phyloP scores from a whole-genome alignment of 1,140 invertebrate species.

The Stenopsyche tienmushanensis region DNA sequence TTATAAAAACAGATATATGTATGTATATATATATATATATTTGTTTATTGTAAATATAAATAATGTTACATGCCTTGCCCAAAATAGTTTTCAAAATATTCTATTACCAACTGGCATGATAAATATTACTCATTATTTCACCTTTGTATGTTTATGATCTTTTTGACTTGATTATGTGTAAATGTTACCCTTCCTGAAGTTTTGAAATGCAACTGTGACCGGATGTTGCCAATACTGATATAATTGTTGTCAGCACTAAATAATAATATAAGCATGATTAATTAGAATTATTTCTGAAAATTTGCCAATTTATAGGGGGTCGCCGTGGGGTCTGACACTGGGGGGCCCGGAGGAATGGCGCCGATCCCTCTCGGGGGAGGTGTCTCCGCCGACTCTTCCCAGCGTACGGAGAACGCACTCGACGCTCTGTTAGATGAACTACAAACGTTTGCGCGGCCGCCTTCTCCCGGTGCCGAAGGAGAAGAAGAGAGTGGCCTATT shows the following conservation, averaged over 20 bases:
- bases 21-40: constrained; percentile 20
- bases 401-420: constrained; percentile 89
- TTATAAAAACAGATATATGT: constrained; percentile 23
- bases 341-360: constrained; percentile 66
- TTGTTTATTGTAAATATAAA: constrained; percentile 22
- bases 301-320: constrained; percentile 24
- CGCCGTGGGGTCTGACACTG: constrained; percentile 49
- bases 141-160: constrained; percentile 49
- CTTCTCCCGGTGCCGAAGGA: constrained; percentile 54
- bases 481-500: constrained; percentile 78
- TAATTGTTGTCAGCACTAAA: constrained; percentile 17
- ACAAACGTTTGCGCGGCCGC: constrained; percentile 77
- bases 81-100: constrained; percentile 9
- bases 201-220: constrained; percentile 29
- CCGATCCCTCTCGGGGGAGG: constrained; percentile 66
- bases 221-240: constrained; percentile 31
- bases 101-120: constrained; percentile 12
- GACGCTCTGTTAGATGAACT: constrained; percentile 92
- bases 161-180: constrained; percentile 47
- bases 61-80: constrained; percentile 3
- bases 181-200: constrained; percentile 40
- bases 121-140: constrained; percentile 46
- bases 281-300: background rate
- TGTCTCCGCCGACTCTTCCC: constrained; percentile 61
- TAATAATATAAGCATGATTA: too few species aligned